Evolutionary conservation across 2,797 vertebrate species (phyloP).

Genomic region (Pangasius sanitwongsei): DNA sequence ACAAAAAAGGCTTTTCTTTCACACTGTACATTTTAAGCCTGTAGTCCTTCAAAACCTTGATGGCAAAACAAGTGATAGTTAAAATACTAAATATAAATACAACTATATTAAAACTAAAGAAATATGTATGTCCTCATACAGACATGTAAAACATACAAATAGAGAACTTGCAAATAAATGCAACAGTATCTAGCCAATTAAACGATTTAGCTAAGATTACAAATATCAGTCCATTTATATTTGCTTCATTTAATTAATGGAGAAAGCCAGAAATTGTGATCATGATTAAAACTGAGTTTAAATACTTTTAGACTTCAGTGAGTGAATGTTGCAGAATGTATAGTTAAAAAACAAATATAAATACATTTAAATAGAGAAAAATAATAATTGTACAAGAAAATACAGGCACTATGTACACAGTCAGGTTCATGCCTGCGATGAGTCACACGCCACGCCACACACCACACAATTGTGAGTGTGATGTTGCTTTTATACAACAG

Average conservation of each 20-base stretch:
- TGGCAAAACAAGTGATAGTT: not conserved
- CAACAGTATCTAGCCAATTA: not conserved
- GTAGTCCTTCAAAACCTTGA: not conserved
- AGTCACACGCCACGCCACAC: too few species aligned
- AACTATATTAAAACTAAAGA: not conserved
- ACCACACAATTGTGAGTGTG: not conserved
- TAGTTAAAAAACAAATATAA: not conserved
- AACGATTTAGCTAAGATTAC: too few species aligned
- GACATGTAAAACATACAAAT: not conserved
- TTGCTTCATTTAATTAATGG: too few species aligned
- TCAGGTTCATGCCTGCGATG: too few species aligned
- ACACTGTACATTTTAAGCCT: not conserved
- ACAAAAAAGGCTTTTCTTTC: not conserved
- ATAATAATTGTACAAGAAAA: not conserved
- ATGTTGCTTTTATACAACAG: not conserved
- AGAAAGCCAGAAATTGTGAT: not conserved
- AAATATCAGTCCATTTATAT: too few species aligned
- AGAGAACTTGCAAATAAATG: not conserved
- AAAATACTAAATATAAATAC: not conserved
- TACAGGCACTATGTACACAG: too few species aligned
- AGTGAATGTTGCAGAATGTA: not conserved
- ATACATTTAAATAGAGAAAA: not conserved
- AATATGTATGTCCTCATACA: not conserved
- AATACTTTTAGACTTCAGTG: not conserved
- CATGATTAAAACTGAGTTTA: not conserved